Base-by-base conservation (phyloP, 2,797 vertebrate genomes). In the Silurus aristotelis region DNA sequence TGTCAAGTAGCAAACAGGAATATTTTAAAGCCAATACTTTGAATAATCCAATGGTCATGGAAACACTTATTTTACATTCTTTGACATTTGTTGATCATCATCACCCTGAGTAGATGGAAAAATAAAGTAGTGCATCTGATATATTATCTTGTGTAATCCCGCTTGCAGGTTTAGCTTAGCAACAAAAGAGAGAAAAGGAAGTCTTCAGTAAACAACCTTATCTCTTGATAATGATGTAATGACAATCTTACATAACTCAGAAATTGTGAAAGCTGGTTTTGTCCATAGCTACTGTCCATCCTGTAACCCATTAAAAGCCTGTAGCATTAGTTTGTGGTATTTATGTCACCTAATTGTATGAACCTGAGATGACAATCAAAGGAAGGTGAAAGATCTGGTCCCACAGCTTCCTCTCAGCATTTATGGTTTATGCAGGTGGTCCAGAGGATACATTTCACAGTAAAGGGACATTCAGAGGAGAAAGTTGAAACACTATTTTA, bases 371-470 rank as follows among this genome's bases (percentile, higher is more conserved):
- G 90, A 96, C 95, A 95, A 93, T 94, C 87, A 88, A 87, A 95
- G 95, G 95, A 96, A 96, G 92, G 92, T 92, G 92, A 93, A 93
- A 92, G 91, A 94, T 93, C 93, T 92, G 90, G 91, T 94, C 89
- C 87, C 92, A 90, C 89, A 8, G 83, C 86, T 95, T 95, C 95
- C 95, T 94, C 91, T 90, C 89, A 89, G 83, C 90, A 67, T 48
- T 83, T 75, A 85, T 87, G 89, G 89, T 90, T 92, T 92, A 89
- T 93, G 91, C 93, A 92, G 92, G 93, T 90, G 92, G 90, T 85
- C 48, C 46, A 76, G 25, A 43, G 10, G 80, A 63, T 52, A 58
- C 4, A 25, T 27, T 58, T 58, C 52, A 76, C 25, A 56, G 15
- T 56, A 63, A 12, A 46, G 38, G 8, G 31, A 46, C 0, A 1